Base-by-base conservation (phyloP, 2,113 vertebrate species). In the Jacana jacana region DNA sequence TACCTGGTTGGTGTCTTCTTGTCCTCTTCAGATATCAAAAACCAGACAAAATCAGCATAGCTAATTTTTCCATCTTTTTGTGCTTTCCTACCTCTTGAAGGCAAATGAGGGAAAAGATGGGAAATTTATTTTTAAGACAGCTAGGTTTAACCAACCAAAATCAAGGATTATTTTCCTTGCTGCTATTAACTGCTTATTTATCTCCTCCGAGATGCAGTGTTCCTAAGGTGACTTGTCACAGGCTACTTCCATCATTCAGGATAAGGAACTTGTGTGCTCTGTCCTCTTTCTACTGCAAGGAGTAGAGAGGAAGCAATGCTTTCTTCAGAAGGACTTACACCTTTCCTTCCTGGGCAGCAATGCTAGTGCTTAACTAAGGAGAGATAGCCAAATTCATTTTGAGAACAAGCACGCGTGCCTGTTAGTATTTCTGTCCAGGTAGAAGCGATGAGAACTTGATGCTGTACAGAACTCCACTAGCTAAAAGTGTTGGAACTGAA, bases 41-140 rank as follows among this genome's bases (percentile, higher is more conserved):
- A 99, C 99, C 99, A 99, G 42, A 99, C 99, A 60, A 99, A 99
- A 91, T 99, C 99, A 4, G 99, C 98, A 0, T 99, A 99, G 93
- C 98, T 99, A 16, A 99, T 96, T 57, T 98, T 98, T 3, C 98
- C 98, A 35, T 98, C 98, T 89, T 99, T 99, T 60, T 97, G 98
- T 42, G 98, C 98, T 58, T 94, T 98, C 30, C 96, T 97, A 87
- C 98, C 98, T 76, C 99, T 99, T 96, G 66, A 46, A 76, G 13
- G 37, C 8, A 69, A 75, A 42, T 2, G 30, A 68, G 19, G 25
- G 23, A 86, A 69, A 44, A 71, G 13, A 77, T 0, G 65, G 19
- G 69, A 55, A 77, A 48, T 8, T 55, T 81, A 39, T 68, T 95
- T 94, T 95, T 60, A 90, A 63, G 64, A 39, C 5, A 54, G 5